Percentiles rank a stretch among this genome's conserved stretches.
These are phyloP conservation scores for Corydoras sp. DNA, from an alignment of 2,113 vertebrate genomes.

Conservation along the genomic window DNA sequence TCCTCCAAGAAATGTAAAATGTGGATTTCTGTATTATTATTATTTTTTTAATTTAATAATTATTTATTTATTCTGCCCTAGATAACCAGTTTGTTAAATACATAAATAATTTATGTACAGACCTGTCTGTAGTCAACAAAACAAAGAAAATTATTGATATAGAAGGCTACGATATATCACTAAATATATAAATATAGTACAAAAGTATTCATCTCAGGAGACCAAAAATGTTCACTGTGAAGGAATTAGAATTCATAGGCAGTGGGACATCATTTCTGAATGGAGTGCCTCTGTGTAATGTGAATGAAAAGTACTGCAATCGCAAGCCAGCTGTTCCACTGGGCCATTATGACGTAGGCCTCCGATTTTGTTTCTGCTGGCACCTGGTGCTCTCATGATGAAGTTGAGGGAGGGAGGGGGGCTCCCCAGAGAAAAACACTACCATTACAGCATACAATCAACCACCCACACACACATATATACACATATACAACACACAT, in stretches of 20 bases:
- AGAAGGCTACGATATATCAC: too few relatives aligned
- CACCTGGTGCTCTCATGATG: conserved; percentile 42
- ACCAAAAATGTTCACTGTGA: conserved; percentile 1
- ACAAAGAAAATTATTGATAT: too few relatives aligned
- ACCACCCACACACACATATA: conserved; percentile 5
- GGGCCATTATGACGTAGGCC: conserved; percentile 37
- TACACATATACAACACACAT: neutral
- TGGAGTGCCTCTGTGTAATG: conserved; percentile 30
- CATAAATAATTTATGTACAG: too few relatives aligned
- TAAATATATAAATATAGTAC: neutral
- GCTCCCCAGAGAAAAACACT: conserved; percentile 27
- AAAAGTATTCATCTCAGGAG: neutral
- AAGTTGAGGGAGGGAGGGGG: conserved; percentile 1
- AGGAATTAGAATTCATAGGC: conserved; percentile 6
- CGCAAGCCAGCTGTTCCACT: conserved; percentile 44
- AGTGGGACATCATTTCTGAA: conserved; percentile 15
- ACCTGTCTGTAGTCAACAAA: too few relatives aligned
- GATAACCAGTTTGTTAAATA: too few relatives aligned
- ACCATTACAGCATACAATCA: neutral
- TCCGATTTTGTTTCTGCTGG: conserved; percentile 43
- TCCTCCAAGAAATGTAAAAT: too few relatives aligned
- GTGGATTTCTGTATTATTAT: too few relatives aligned
- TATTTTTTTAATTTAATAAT: too few relatives aligned
- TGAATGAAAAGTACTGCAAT: conserved; percentile 27
- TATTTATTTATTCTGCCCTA: too few relatives aligned